Evolutionary conservation across 2,888 invertebrate genomes (phyloP).

Genomic region (Papilio gigon): DNA sequence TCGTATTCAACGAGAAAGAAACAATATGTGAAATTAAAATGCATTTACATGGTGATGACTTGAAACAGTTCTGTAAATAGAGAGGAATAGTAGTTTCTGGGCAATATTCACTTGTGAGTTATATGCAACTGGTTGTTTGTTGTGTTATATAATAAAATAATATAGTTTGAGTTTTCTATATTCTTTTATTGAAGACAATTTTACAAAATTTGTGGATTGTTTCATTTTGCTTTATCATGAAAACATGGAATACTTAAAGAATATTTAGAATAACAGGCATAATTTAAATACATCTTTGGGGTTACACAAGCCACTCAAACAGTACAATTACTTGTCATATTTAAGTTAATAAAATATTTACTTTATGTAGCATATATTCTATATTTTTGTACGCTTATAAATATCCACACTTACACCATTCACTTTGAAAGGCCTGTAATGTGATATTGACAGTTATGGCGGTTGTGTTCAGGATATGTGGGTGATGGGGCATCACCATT

Average conservation of each 20-base stretch:
- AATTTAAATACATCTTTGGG: not conserved
- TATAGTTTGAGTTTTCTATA: slow-evolving; percentile 55
- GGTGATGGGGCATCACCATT: too few relatives aligned
- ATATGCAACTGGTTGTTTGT: slow-evolving; percentile 52
- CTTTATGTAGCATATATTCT: too few relatives aligned
- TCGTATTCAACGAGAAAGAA: slow-evolving; percentile 91
- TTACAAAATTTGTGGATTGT: not conserved
- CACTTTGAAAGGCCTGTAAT: too few relatives aligned
- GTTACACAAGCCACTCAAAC: not conserved
- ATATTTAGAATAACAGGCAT: too few relatives aligned
- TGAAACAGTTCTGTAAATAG: slow-evolving; percentile 73
- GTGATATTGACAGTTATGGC: too few relatives aligned
- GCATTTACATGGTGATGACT: slow-evolving; percentile 49
- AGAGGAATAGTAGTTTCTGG: slow-evolving; percentile 66
- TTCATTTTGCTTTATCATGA: not conserved
- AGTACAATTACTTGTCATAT: too few relatives aligned
- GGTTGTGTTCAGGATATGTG: too few relatives aligned
- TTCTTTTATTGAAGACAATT: slow-evolving; percentile 38
- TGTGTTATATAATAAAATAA: slow-evolving; percentile 73
- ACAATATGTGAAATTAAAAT: slow-evolving; percentile 76
- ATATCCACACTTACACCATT: too few relatives aligned
- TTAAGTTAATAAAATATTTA: too few relatives aligned
- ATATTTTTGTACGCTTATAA: too few relatives aligned
- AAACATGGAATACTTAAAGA: not conserved
- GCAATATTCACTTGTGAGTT: slow-evolving; percentile 66